Percentiles rank a stretch among this genome's conserved stretches.
phyloP scores from a whole-genome alignment of 2,113 vertebrate genomes.

The Bucco capensis region DNA sequence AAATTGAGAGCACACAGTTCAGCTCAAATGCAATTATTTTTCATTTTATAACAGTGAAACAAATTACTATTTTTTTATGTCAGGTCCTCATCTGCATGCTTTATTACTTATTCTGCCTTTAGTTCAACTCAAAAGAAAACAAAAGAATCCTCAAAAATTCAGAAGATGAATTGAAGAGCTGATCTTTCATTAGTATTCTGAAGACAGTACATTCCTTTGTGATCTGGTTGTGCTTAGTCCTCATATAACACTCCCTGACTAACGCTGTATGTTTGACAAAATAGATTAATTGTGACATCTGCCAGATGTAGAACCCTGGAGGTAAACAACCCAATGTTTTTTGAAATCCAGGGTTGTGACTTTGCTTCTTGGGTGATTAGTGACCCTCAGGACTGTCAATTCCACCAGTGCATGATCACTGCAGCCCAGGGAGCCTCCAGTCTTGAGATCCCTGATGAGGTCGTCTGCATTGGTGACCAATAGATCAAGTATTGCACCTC shows the following conservation, averaged over 20 bases:
- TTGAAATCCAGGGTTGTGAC: too few relatives aligned
- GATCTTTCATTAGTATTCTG: not conserved
- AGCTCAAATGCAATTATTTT: slow-evolving; percentile 49
- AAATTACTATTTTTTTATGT: slow-evolving; percentile 11
- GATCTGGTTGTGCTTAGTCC: not conserved
- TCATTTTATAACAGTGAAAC: slow-evolving; percentile 41
- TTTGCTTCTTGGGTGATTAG: too few relatives aligned
- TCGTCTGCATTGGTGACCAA: too few relatives aligned
- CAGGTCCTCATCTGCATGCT: slow-evolving; percentile 8
- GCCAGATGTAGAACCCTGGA: not conserved
- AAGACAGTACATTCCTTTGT: not conserved
- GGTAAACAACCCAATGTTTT: not conserved
- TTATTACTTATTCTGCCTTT: not conserved
- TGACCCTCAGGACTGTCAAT: too few relatives aligned
- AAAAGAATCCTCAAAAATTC: slow-evolving; percentile 4
- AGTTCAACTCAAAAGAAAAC: slow-evolving; percentile 16
- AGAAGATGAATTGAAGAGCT: not conserved
- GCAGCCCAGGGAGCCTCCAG: too few relatives aligned
- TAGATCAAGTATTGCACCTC: too few relatives aligned
- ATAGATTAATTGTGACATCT: not conserved
- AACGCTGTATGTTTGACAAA: not conserved
- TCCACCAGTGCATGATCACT: too few relatives aligned
- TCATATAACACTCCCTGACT: not conserved
- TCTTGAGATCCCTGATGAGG: too few relatives aligned
- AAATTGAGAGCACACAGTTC: slow-evolving; percentile 28